Evolutionary conservation across 2,797 vertebrate species (phyloP), one percentile per base, ranked within the genome.

Genomic region (Sebastes nivosus): DNA sequence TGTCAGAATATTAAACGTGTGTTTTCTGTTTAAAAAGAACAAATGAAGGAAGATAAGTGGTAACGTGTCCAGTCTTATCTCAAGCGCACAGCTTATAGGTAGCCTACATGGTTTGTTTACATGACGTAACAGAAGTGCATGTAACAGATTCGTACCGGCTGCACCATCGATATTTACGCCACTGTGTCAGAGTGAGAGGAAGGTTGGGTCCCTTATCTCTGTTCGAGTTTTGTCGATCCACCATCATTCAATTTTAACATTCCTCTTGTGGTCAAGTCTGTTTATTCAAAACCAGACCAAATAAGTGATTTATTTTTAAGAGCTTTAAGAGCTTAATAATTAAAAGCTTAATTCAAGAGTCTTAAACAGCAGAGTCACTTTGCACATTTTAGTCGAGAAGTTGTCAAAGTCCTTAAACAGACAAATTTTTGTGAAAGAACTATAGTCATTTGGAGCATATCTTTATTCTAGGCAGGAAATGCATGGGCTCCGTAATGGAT

Each of bases 401-500:
- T 18, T 69, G 22, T 68, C 6, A 57, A 12, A 66, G 70, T 73
- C 3, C 11, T 57, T 3, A 59, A 73, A 68, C 6, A 10, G 24
- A 67, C 18, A 29, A 4, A 76, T 81, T 82, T 82, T 75, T 59
- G 25, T 5, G 68, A 74, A 81, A 74, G 0, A 75, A 25, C 4
- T 54, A 36, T 52, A 24, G 13, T 77, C 25, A 25, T 2, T 52
- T 54, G 3, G 32, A 64, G 20, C 64, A 61, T 57, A 69, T 80
- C 36, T 77, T 73, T 67, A 71, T 82, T 84, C 69, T 74, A 8
- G 27, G 32, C 64, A 81, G 65, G 79, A 89, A 81, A 81, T 83
- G 60, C 64, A 63, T 20, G 22, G 50, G 16, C 36, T 74, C 60
- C 4, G 6, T 85, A 85, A 91, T 91, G 87, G 88, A 88, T 85